A percentile compares a stretch with the other conserved stretches of the same genome.
Conservation (phyloP, 2,113 vertebrate genomes). For the Notechis scutatus region DNA sequence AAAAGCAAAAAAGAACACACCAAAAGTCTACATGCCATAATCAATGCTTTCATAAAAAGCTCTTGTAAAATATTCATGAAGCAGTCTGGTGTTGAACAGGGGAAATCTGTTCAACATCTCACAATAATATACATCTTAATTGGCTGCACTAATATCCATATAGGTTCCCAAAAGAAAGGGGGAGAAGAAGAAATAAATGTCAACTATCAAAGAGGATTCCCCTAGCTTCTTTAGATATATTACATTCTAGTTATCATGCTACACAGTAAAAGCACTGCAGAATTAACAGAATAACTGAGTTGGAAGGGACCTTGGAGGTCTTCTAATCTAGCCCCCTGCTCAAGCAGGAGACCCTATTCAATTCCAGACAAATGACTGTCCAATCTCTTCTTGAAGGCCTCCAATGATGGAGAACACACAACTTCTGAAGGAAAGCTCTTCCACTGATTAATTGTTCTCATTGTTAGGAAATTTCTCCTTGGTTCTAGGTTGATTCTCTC, state of each 20-base stretch:
- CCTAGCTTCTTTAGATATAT: neutral
- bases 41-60: neutral
- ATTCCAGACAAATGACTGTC: neutral
- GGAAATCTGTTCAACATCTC: slow-evolving; percentile 19
- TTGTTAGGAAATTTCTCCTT: neutral
- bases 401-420: neutral
- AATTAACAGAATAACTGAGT: neutral
- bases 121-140: neutral
- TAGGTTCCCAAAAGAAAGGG: neutral
- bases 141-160: slow-evolving; percentile 11
- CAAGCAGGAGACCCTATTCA: neutral
- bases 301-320: neutral
- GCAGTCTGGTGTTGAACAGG: neutral
- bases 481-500: neutral
- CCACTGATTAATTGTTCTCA: neutral
- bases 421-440: neutral
- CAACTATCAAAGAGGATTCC: neutral
- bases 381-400: neutral
- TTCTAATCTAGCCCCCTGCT: neutral
- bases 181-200: neutral
- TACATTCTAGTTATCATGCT: neutral
- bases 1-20: neutral
- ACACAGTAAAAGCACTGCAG: neutral
- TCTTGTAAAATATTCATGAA: neutral
- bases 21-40: neutral